Percentiles rank a stretch among this genome's conserved stretches.
These are phyloP conservation scores for Cephonodes hylas DNA, from an alignment of 2,888 invertebrate species.

Conservation along the genomic window DNA sequence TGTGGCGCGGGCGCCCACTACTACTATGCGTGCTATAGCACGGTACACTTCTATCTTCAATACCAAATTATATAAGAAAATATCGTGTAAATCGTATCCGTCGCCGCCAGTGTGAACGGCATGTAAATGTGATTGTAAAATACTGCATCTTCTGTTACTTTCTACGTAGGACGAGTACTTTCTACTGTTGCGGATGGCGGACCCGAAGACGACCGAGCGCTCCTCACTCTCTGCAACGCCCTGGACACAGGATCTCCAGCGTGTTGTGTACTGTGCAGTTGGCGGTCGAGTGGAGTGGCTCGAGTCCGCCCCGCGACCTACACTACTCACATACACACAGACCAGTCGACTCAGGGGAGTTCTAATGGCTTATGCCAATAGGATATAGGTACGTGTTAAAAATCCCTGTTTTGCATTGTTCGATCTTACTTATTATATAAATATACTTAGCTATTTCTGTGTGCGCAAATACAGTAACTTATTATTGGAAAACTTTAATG, in stretches of 20 bases:
- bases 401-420: slow-evolving; percentile 71
- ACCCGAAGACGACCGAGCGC: background rate
- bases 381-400: slow-evolving; percentile 48
- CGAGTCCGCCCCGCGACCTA: background rate
- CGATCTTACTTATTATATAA: slow-evolving; percentile 46
- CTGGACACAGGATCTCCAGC: background rate
- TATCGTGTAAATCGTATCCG: slow-evolving; percentile 11
- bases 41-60: background rate
- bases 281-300: background rate
- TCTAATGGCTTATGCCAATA: slow-evolving; percentile 16
- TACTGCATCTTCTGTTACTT: slow-evolving; percentile 7
- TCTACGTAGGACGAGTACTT: background rate
- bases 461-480: slow-evolving; percentile 53
- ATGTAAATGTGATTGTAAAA: slow-evolving; percentile 6
- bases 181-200: background rate
- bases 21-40: slow-evolving; percentile 3
- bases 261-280: background rate
- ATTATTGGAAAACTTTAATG: slow-evolving; percentile 68
- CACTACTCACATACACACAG: background rate
- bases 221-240: background rate
- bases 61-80: slow-evolving; percentile 9
- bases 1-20: background rate
- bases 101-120: background rate
- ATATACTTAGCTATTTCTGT: slow-evolving; percentile 43
- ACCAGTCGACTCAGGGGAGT: slow-evolving; percentile 1